Percentiles rank a stretch among this genome's conserved stretches.
Evolutionary conservation across 2,888 invertebrate species (phyloP).

Genomic region (Campoplex capitator): DNA sequence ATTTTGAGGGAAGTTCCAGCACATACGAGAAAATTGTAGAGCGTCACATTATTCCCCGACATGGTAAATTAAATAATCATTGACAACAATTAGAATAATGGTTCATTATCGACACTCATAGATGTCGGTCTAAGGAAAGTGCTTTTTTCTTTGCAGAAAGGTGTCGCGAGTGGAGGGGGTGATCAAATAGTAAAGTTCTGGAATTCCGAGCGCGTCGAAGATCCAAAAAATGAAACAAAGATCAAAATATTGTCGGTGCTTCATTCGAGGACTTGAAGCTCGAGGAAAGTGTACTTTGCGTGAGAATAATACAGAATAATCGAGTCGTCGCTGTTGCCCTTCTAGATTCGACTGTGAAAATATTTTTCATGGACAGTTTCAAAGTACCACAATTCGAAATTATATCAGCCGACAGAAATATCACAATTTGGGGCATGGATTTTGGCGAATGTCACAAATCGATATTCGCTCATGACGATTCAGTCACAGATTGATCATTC

Average conservation of each 20-base stretch:
- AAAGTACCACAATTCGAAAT: constrained; percentile 95
- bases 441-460: constrained; percentile 99
- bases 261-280: constrained; percentile 94
- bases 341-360: constrained; percentile 96
- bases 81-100: not conserved
- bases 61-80: constrained; percentile 85
- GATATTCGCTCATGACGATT: constrained; percentile 98
- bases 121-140: not conserved
- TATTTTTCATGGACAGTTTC: constrained; percentile 97
- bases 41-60: constrained; percentile 92
- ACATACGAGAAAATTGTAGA: constrained; percentile 92
- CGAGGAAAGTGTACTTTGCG: constrained; percentile 94
- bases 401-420: constrained; percentile 97
- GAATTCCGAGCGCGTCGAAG: constrained; percentile 94
- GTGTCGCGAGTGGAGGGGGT: constrained; percentile 93
- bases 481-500: constrained; percentile 95
- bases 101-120: not conserved
- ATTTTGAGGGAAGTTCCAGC: constrained; percentile 93
- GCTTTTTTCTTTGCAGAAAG: constrained; percentile 86
- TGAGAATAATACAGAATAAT: constrained; percentile 93
- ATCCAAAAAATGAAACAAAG: constrained; percentile 87
- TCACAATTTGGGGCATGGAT: constrained; percentile 99
- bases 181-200: constrained; percentile 97
- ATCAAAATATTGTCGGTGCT: constrained; percentile 91
- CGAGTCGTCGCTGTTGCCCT: constrained; percentile 95